Conservation (phyloP, 1,140 invertebrate genomes). For the Bombus affinis region DNA sequence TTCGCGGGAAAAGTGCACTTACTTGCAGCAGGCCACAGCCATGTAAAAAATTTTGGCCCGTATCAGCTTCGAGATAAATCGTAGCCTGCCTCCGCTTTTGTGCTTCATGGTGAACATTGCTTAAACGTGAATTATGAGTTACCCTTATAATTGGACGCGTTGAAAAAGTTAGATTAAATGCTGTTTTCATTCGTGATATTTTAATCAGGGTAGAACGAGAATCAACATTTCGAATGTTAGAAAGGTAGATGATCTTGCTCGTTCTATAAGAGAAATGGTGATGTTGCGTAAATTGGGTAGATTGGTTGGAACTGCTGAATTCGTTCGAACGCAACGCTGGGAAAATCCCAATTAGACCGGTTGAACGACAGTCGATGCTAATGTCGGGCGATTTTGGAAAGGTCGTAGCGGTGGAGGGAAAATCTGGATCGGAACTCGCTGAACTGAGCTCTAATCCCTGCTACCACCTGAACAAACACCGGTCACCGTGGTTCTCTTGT, state of each 20-base stretch:
- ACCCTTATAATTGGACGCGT: not conserved
- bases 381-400: conserved; percentile 40
- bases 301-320: not conserved
- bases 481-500: conserved; percentile 28
- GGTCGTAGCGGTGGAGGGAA: conserved; percentile 24
- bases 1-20: conserved; percentile 62
- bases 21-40: not conserved
- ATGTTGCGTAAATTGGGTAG: conserved; percentile 9
- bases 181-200: not conserved
- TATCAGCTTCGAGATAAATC: conserved; percentile 24
- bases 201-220: not conserved
- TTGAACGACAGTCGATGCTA: conserved; percentile 24
- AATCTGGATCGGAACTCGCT: conserved; percentile 52
- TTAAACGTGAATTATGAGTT: conserved; percentile 1
- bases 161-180: not conserved
- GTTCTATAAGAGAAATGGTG: not conserved
- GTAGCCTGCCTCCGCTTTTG: not conserved
- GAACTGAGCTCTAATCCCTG: conserved; percentile 54
- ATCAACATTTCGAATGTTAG: not conserved
- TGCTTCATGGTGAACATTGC: not conserved
- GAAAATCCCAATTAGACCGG: conserved; percentile 47
- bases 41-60: conserved; percentile 22
- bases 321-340: not conserved
- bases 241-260: not conserved
- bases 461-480: conserved; percentile 63